phyloP scores from a whole-genome alignment of 2,888 invertebrate species.

The Lasius fuliginosus region DNA sequence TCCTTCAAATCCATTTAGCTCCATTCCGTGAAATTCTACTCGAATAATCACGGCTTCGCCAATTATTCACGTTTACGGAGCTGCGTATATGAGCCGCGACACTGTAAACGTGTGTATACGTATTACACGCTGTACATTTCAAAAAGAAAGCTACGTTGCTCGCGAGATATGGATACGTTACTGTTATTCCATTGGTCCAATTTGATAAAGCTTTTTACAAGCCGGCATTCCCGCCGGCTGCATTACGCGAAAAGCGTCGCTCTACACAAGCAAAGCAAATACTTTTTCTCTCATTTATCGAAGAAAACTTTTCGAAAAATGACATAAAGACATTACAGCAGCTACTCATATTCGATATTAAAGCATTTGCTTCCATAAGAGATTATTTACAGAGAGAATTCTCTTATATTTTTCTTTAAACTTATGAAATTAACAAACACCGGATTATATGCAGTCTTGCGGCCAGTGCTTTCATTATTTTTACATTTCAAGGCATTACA shows the following conservation, averaged over 20 bases:
- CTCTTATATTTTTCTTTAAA: slow-evolving; percentile 3
- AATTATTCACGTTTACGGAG: slow-evolving; percentile 79
- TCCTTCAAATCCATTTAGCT: slow-evolving; percentile 85
- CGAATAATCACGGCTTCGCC: slow-evolving; percentile 85
- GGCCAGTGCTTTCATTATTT: not conserved
- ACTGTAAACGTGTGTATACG: slow-evolving; percentile 20
- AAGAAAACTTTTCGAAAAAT: not conserved
- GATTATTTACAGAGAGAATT: not conserved
- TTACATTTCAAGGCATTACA: slow-evolving; percentile 18
- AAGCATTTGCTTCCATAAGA: not conserved
- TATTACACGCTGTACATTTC: slow-evolving; percentile 60
- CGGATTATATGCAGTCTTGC: slow-evolving; percentile 12
- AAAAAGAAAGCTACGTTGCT: slow-evolving; percentile 61
- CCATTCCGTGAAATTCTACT: slow-evolving; percentile 85
- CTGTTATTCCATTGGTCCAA: slow-evolving; percentile 67
- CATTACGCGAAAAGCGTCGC: slow-evolving; percentile 15
- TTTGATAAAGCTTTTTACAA: slow-evolving; percentile 65
- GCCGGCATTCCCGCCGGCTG: slow-evolving; percentile 55
- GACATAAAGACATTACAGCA: not conserved
- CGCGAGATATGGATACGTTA: slow-evolving; percentile 65
- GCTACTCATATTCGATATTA: not conserved
- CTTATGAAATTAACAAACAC: not conserved
- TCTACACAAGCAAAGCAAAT: slow-evolving; percentile 9
- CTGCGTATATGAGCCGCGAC: slow-evolving; percentile 63
- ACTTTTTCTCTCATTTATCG: not conserved